Evolutionary conservation across 2,888 invertebrate species (phyloP).

Genomic region (Yponomeuta sedellus): DNA sequence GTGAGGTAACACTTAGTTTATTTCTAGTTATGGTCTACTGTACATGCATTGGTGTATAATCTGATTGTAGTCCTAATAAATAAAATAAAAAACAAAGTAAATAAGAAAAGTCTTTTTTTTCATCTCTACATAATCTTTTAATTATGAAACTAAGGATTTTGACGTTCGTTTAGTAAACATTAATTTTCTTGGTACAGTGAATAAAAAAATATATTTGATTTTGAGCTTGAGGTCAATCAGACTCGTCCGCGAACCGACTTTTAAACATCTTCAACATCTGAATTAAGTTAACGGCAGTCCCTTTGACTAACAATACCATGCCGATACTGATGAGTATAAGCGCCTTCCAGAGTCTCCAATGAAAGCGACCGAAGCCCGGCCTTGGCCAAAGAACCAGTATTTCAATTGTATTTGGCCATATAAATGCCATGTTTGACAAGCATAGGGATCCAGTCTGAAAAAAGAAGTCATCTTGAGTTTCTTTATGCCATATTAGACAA

Average conservation of each 20-base stretch:
- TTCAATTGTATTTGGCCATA: constrained; percentile 40
- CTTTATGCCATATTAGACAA: neutral
- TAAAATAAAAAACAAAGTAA: no score
- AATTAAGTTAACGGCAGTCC: constrained; percentile 34
- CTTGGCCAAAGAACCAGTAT: constrained; percentile 35
- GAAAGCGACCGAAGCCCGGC: constrained; percentile 38
- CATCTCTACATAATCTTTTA: no score
- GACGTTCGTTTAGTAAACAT: no score
- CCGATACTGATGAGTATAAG: constrained; percentile 28
- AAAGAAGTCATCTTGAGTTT: constrained; percentile 23
- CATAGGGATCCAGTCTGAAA: constrained; percentile 48
- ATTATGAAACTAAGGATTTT: no score
- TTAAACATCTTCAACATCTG: neutral
- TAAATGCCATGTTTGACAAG: constrained; percentile 47
- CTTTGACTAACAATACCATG: constrained; percentile 30
- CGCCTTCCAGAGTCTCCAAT: constrained; percentile 37
- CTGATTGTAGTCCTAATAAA: no score
- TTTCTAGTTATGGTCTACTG: no score
- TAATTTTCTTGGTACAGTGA: no score
- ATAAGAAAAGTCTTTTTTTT: no score
- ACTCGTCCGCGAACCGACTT: neutral
- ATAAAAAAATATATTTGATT: neutral
- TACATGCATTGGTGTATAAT: no score
- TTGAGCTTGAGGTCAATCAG: neutral
- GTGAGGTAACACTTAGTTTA: no score